Conservation (phyloP, 1,140 invertebrate genomes). For the Drosophila suzukii region DNA sequence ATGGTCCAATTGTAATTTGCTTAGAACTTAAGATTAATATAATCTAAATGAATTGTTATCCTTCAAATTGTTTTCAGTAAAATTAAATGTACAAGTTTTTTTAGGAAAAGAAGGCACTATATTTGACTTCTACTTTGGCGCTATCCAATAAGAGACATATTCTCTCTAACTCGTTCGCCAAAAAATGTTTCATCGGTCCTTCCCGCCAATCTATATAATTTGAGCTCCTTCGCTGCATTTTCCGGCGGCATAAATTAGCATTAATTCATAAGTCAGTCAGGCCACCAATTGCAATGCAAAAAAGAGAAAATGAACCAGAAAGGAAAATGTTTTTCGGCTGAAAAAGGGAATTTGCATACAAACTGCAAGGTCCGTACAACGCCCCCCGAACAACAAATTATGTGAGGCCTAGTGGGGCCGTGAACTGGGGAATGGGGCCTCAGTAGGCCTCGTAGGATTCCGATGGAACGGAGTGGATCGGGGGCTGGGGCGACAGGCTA, state of each 20-base stretch:
- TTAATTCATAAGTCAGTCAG: conserved; percentile 66
- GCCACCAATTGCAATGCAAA: conserved; percentile 28
- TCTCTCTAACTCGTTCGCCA: neutral
- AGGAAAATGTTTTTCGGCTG: conserved; percentile 58
- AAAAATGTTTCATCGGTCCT: conserved; percentile 18
- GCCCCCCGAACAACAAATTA: conserved; percentile 54
- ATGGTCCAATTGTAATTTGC: too few species aligned
- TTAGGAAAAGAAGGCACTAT: too few species aligned
- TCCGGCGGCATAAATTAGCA: conserved; percentile 70
- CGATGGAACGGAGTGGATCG: neutral
- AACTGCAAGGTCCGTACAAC: conserved; percentile 58
- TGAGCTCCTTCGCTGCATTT: conserved; percentile 56
- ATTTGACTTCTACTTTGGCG: neutral
- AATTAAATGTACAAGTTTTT: too few species aligned
- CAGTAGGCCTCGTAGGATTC: conserved; percentile 18
- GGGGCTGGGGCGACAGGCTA: conserved; percentile 39
- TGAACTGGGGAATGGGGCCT: neutral
- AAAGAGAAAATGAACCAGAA: conserved; percentile 29
- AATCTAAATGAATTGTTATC: too few species aligned
- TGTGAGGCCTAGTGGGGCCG: neutral
- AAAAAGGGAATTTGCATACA: conserved; percentile 64
- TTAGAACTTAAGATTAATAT: too few species aligned
- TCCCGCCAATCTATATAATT: conserved; percentile 53
- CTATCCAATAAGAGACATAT: neutral
- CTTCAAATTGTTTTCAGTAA: too few species aligned